A percentile compares a stretch with the other conserved stretches of the same genome.
These are phyloP conservation scores for Peromyscus leucopus DNA, from an alignment of 2,113 vertebrate species.

Conservation along the genomic window DNA sequence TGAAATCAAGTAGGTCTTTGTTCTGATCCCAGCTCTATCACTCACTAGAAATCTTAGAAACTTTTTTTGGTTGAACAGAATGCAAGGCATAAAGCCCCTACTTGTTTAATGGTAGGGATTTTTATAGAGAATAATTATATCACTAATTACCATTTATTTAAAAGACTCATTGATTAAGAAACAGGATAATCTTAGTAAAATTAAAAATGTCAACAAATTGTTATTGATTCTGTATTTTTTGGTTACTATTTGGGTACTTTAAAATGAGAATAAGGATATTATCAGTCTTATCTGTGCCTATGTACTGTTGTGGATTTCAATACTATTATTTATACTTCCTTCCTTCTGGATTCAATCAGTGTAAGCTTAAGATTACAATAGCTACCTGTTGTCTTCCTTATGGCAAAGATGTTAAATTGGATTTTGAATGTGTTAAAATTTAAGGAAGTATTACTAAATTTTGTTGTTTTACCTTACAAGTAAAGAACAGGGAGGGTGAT, in stretches of 20 bases:
- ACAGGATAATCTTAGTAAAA: slow-evolving; percentile 32
- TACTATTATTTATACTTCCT: background rate
- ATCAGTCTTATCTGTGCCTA: background rate
- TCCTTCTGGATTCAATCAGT: background rate
- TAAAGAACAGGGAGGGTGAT: background rate
- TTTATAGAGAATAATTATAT: background rate
- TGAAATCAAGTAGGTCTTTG: background rate
- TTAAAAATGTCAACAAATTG: slow-evolving; percentile 43
- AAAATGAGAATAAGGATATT: background rate
- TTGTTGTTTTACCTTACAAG: background rate
- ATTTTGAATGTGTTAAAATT: slow-evolving; percentile 60
- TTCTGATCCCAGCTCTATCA: background rate
- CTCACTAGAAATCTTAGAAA: background rate
- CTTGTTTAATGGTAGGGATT: background rate
- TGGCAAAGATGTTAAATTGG: slow-evolving; percentile 28
- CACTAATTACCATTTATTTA: slow-evolving; percentile 20
- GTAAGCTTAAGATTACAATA: background rate
- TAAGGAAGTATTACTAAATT: background rate
- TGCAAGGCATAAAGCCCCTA: background rate
- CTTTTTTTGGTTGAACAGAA: slow-evolving; percentile 48
- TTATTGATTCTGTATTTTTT: background rate
- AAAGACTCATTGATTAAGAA: slow-evolving; percentile 17
- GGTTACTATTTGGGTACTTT: background rate
- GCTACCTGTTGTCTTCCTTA: slow-evolving; percentile 18
- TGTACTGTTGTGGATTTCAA: background rate